phyloP scores from a whole-genome alignment of 2,888 invertebrate genomes.

The Drosophila rubida region DNA sequence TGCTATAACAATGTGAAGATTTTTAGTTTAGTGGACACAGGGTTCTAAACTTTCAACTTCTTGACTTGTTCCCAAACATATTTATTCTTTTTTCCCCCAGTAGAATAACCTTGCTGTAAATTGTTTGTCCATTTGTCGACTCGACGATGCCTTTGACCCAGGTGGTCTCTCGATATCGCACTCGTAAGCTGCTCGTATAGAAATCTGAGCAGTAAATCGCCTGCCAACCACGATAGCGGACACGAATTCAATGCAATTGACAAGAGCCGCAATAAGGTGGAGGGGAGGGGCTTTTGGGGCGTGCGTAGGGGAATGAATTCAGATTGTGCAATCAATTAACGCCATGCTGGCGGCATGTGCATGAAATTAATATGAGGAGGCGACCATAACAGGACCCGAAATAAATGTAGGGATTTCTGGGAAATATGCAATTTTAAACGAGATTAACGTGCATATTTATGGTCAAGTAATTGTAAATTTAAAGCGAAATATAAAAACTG shows the following conservation, averaged over 20 bases:
- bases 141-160: slow-evolving; percentile 18
- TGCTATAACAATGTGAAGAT: too few species aligned
- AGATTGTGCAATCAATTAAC: slow-evolving; percentile 56
- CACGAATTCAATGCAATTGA: slow-evolving; percentile 18
- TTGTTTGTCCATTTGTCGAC: background rate
- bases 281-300: background rate
- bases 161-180: slow-evolving; percentile 29
- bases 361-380: slow-evolving; percentile 32
- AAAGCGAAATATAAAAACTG: too few species aligned
- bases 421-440: slow-evolving; percentile 4
- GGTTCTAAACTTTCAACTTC: too few species aligned
- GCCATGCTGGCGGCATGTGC: slow-evolving; percentile 16
- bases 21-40: too few species aligned
- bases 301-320: slow-evolving; percentile 3
- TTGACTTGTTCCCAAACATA: too few species aligned
- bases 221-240: slow-evolving; percentile 29
- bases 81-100: too few species aligned
- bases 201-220: slow-evolving; percentile 40
- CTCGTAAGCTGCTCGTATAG: background rate
- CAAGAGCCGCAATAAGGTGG: too few species aligned
- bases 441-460: background rate
- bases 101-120: too few species aligned
- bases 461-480: too few species aligned
- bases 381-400: background rate
- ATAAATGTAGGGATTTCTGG: slow-evolving; percentile 12